Percentiles rank a stretch among this genome's conserved stretches.
These are phyloP conservation scores for Diprion similis DNA, from an alignment of 1,140 invertebrate species.

Conservation along the genomic window DNA sequence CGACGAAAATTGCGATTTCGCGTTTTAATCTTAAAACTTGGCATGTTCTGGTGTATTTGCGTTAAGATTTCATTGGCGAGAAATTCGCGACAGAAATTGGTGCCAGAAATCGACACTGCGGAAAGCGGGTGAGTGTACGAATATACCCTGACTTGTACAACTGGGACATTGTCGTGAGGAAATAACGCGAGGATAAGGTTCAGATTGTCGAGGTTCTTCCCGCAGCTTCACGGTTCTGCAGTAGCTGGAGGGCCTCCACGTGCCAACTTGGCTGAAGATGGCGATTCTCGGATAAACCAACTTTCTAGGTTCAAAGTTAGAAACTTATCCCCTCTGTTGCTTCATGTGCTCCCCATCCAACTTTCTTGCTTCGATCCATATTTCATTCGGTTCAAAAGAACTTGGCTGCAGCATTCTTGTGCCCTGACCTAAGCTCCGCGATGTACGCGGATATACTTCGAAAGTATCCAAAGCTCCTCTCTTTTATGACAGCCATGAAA, in stretches of 20 bases:
- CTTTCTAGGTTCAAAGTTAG: conserved; percentile 36
- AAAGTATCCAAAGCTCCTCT: too few relatives aligned
- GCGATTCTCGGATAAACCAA: conserved; percentile 36
- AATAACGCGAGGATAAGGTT: not conserved
- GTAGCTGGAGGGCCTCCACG: conserved; percentile 18
- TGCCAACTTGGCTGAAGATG: conserved; percentile 18
- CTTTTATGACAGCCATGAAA: too few relatives aligned
- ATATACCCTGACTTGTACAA: not conserved
- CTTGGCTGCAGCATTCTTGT: not conserved
- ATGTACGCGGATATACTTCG: too few relatives aligned
- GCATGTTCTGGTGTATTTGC: conserved; percentile 12
- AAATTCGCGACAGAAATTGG: conserved; percentile 37
- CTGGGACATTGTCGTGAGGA: not conserved
- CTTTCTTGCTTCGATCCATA: conserved; percentile 40
- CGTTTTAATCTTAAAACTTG: not conserved
- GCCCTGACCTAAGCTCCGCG: not conserved
- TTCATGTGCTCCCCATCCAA: conserved; percentile 11
- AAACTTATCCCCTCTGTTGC: conserved; percentile 36
- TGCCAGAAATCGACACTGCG: conserved; percentile 39
- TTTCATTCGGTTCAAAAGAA: conserved; percentile 37
- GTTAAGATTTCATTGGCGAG: conserved; percentile 46
- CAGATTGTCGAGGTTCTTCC: not conserved
- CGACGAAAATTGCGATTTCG: not conserved
- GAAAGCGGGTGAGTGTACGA: not conserved
- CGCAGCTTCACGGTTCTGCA: not conserved